Percentiles rank a stretch among this genome's conserved stretches.
Evolutionary conservation across 2,797 vertebrate genomes (phyloP).

Genomic region (Momotus momota): DNA sequence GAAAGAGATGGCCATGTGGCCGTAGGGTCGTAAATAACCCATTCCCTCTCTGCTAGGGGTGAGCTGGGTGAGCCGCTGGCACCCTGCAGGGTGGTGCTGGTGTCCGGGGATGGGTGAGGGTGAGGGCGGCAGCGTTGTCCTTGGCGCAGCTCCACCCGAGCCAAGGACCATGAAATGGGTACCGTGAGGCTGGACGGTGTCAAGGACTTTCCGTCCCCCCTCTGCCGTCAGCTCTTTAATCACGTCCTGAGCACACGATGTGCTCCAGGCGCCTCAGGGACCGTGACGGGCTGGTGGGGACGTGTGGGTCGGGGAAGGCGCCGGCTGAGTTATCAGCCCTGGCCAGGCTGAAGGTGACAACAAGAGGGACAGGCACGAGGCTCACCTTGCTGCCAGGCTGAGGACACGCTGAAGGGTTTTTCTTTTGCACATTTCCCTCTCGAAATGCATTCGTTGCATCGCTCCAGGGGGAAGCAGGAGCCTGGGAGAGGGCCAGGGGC

Average conservation of each 20-base stretch:
- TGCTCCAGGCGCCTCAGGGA: not conserved
- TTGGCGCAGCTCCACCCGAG: accelerated
- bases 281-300: not conserved
- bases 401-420: not conserved
- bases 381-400: not conserved
- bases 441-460: accelerated
- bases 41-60: not conserved
- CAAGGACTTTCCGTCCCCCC: not conserved
- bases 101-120: not conserved
- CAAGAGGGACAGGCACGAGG: not conserved
- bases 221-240: not conserved
- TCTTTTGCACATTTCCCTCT: accelerated
- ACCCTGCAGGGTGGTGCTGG: not conserved
- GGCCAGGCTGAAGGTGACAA: not conserved
- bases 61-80: not conserved
- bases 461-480: not conserved
- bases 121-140: not conserved
- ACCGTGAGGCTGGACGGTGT: not conserved
- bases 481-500: not conserved
- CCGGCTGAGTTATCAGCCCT: not conserved
- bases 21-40: not conserved
- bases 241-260: not conserved
- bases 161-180: not conserved
- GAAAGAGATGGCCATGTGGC: accelerated
- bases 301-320: accelerated